Percentiles rank a stretch among this genome's conserved stretches.
These are phyloP conservation scores for Tetheella fluctuosa DNA, from an alignment of 2,888 invertebrate species.

Conservation along the genomic window DNA sequence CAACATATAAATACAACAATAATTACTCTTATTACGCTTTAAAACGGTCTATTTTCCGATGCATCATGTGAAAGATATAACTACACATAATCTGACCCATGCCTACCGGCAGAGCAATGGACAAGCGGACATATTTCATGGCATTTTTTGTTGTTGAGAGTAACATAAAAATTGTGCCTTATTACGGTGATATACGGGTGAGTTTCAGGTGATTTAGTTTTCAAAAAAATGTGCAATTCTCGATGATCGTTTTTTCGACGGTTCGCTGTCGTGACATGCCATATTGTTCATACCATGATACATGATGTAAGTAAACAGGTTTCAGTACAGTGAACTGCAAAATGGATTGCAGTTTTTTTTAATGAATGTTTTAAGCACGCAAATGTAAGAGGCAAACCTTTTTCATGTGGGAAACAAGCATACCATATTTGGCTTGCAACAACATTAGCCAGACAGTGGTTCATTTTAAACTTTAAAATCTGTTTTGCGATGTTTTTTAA, in stretches of 20 bases:
- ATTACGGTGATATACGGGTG: constrained; percentile 53
- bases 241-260: constrained; percentile 68
- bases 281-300: constrained; percentile 79
- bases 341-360: constrained; percentile 66
- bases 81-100: constrained; percentile 74
- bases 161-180: constrained; percentile 50
- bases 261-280: constrained; percentile 77
- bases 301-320: constrained; percentile 77
- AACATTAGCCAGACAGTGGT: neutral
- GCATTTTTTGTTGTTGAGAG: constrained; percentile 49
- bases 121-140: constrained; percentile 79
- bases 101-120: constrained; percentile 72
- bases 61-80: constrained; percentile 54
- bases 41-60: constrained; percentile 58
- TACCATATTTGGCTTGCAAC: neutral
- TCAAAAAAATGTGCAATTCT: constrained; percentile 58
- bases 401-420: constrained; percentile 55
- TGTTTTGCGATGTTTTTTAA: too few relatives aligned
- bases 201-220: constrained; percentile 35
- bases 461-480: too few relatives aligned
- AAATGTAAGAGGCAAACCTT: constrained; percentile 40
- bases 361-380: constrained; percentile 61
- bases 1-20: constrained; percentile 33
- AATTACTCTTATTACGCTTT: constrained; percentile 50
- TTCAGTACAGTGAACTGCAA: constrained; percentile 65